Evolutionary conservation across 2,888 invertebrate genomes (phyloP).

Genomic region (Trissolcus japonicus): DNA sequence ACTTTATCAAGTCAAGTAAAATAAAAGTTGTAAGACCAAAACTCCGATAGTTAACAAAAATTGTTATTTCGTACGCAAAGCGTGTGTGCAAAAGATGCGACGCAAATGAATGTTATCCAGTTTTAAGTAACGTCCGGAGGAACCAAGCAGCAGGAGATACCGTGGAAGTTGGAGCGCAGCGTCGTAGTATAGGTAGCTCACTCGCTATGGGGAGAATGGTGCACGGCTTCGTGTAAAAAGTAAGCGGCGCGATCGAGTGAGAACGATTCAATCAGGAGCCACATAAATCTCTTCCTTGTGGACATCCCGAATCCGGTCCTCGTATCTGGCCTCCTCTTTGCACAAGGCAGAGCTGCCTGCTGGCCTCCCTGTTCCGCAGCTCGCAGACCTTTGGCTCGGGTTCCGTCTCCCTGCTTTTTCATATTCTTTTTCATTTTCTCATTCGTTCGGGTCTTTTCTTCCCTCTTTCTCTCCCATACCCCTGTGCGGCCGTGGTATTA

Average conservation of each 20-base stretch:
- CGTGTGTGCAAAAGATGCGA: conserved; percentile 24
- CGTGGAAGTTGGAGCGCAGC: conserved; percentile 42
- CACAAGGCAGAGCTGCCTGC: conserved; percentile 1
- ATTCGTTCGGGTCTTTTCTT: conserved; percentile 46
- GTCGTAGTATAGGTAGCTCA: conserved; percentile 51
- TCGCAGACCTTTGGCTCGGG: conserved; percentile 59
- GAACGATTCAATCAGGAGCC: conserved; percentile 77
- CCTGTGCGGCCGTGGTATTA: conserved; percentile 66
- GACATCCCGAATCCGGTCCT: conserved; percentile 69
- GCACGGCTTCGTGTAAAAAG: conserved; percentile 71
- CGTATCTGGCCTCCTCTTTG: conserved; percentile 30
- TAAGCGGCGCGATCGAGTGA: conserved; percentile 76
- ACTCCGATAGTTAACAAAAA: conserved; percentile 18
- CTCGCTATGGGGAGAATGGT: conserved; percentile 57
- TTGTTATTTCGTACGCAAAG: conserved; percentile 11
- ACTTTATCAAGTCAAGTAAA: neutral
- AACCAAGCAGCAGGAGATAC: conserved; percentile 42
- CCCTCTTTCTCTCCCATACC: conserved; percentile 39
- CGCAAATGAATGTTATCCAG: conserved; percentile 46
- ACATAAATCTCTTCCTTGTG: conserved; percentile 76
- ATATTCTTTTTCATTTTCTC: conserved; percentile 54
- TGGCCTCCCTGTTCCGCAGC: conserved; percentile 48
- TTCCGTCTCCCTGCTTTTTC: conserved; percentile 41
- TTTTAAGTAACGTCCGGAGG: conserved; percentile 51
- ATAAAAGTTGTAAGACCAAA: neutral